Base-by-base conservation (phyloP, 2,113 vertebrate species). In the Callipepla californica region DNA sequence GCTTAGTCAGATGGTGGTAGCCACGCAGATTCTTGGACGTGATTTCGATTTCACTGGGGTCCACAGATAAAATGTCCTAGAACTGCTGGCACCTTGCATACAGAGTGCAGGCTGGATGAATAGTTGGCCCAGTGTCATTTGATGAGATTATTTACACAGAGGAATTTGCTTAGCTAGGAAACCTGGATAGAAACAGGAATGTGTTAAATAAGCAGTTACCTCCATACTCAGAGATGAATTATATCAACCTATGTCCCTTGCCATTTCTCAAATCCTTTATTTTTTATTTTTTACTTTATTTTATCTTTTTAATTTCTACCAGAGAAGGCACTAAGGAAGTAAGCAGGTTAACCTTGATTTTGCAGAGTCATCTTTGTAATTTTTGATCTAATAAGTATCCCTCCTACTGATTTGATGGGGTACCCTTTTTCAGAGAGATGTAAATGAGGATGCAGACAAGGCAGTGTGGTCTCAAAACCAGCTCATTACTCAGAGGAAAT, bases 81-180 rank as follows among this genome's bases (percentile, higher is more conserved):
- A 76, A 76, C 58, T 91, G 70, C 78, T 81, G 57, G 70, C 48
- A 76, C 19, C 59, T 76, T 73, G 42, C 28, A 28, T 26, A 36
- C 20, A 28, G 57, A 79, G n/a, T 79, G 62, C 21, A 72, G 80
- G 45, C 66, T 84, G 77, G 85, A 53, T 26, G 14, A 66, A 40
- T 75, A 45, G 76, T 78, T 90, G 77, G 47, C 55, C 50, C 32
- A 50, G 8, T 87, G 58, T 62, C 45, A 80, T 80, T 38, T 62
- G 53, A 53, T 45, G 76, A 87, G 67, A 69, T 80, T 69, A 85
- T 92, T 96, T 93, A 67, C 50, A 34, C 42, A 74, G 36, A 87
- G 10, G 55, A 89, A 81, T 91, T 79, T 89, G 70, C 55, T 91
- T 94, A 67, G 55, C 53, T 76, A 47, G 45, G 89, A 93, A 89